phyloP scores from a whole-genome alignment of 2,888 invertebrate genomes.

The Iselma pallidipennis region DNA sequence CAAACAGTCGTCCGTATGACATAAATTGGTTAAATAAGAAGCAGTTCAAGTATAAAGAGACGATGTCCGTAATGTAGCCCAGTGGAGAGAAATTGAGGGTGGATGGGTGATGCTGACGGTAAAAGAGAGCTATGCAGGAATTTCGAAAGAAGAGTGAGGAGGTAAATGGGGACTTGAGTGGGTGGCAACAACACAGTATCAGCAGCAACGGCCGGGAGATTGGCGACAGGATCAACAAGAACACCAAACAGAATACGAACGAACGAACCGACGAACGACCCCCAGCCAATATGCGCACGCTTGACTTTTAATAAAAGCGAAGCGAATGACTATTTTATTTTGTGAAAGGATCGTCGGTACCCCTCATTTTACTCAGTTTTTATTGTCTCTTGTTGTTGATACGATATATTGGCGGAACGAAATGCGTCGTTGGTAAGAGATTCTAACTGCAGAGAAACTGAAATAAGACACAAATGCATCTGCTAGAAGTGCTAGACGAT shows the following conservation, averaged over 20 bases:
- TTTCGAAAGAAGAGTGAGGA: conserved; percentile 32
- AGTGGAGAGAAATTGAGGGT: conserved; percentile 23
- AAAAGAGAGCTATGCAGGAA: conserved; percentile 34
- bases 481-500: too few relatives aligned
- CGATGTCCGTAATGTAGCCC: conserved; percentile 39
- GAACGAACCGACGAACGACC: conserved; percentile 7
- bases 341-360: conserved; percentile 33
- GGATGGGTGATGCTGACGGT: conserved; percentile 4
- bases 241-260: neutral
- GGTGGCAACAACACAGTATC: too few relatives aligned
- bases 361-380: conserved; percentile 30
- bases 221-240: too few relatives aligned
- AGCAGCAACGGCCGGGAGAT: too few relatives aligned
- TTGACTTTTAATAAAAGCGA: conserved; percentile 54
- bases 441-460: too few relatives aligned
- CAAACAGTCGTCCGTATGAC: conserved; percentile 32
- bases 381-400: conserved; percentile 41
- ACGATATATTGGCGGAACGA: conserved; percentile 34
- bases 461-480: too few relatives aligned
- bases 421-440: too few relatives aligned
- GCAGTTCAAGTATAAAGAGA: conserved; percentile 40
- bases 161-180: neutral
- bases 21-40: conserved; percentile 46
- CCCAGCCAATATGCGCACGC: conserved; percentile 50
- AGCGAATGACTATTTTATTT: conserved; percentile 53